Percentiles rank a stretch among this genome's conserved stretches.
Conservation (phyloP, 1,140 invertebrate genomes). For the Mactra quadrangularis region DNA sequence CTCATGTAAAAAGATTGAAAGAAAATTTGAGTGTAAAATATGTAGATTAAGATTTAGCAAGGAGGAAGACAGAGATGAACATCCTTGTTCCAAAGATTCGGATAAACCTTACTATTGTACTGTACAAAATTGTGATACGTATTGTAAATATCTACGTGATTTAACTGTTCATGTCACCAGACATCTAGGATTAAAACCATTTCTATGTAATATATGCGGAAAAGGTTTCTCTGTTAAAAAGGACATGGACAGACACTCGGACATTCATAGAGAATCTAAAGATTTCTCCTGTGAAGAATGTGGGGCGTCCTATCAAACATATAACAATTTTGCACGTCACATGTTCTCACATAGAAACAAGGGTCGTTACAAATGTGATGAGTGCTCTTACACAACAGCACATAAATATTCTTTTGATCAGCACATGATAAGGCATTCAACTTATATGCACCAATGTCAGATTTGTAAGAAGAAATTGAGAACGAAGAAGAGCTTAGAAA, state of each 20-base stretch:
- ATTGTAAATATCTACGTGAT: slow-evolving; percentile 36
- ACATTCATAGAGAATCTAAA: slow-evolving; percentile 42
- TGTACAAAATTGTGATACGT: slow-evolving; percentile 2
- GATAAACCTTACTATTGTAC: slow-evolving; percentile 36
- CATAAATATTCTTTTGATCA: slow-evolving; percentile 17
- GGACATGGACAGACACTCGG: slow-evolving; percentile 42
- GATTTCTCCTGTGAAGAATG: slow-evolving; percentile 24
- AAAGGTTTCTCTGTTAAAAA: slow-evolving; percentile 45
- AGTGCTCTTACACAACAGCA: slow-evolving; percentile 36
- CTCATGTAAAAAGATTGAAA: slow-evolving; percentile 25
- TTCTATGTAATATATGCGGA: slow-evolving; percentile 50
- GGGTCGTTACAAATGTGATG: slow-evolving; percentile 31
- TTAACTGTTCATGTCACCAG: slow-evolving; percentile 49
- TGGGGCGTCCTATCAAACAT: slow-evolving; percentile 13
- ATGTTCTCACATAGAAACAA: slow-evolving; percentile 40
- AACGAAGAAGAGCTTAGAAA: slow-evolving; percentile 34
- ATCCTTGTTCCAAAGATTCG: slow-evolving; percentile 36
- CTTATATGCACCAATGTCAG: slow-evolving; percentile 5
- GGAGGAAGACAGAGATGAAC: slow-evolving; percentile 15
- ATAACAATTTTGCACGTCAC: slow-evolving; percentile 19
- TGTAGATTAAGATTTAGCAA: slow-evolving; percentile 10
- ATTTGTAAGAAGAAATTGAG: slow-evolving; percentile 42
- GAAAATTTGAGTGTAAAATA: slow-evolving; percentile 3
- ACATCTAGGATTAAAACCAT: slow-evolving; percentile 48
- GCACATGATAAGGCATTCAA: slow-evolving; percentile 40